Percentiles rank a stretch among this genome's conserved stretches.
Conservation (phyloP, 2,888 invertebrate genomes). For the Mechanitis mazaeus region DNA sequence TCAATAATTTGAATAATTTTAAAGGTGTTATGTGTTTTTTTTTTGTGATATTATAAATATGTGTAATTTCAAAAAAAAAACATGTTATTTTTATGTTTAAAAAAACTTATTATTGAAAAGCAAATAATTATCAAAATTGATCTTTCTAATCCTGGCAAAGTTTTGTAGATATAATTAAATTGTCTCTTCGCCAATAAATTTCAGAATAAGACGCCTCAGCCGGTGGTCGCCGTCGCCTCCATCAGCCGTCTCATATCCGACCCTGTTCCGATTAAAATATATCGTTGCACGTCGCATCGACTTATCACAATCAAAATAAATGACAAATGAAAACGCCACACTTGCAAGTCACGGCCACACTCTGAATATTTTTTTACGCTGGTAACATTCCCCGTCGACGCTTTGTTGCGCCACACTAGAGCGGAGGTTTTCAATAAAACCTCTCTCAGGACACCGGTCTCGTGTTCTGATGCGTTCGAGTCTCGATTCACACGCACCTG, state of each 20-base stretch:
- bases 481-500: constrained; percentile 70
- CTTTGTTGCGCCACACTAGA: constrained; percentile 63
- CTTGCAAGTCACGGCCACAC: constrained; percentile 68
- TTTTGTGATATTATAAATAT: neutral
- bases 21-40: neutral
- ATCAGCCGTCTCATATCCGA: constrained; percentile 22
- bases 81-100: neutral
- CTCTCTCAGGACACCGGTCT: constrained; percentile 60
- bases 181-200: neutral
- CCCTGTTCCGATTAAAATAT: constrained; percentile 49
- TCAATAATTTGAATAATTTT: neutral
- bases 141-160: no score
- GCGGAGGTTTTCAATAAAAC: constrained; percentile 67
- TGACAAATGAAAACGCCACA: constrained; percentile 73
- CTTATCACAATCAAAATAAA: constrained; percentile 77
- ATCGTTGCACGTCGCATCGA: constrained; percentile 51
- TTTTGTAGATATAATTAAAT: neutral
- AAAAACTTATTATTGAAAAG: no score
- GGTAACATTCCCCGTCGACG: constrained; percentile 57
- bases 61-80: no score
- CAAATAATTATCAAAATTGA: no score
- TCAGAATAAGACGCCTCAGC: constrained; percentile 5
- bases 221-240: constrained; percentile 31
- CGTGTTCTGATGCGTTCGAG: constrained; percentile 41
- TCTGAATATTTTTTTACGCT: constrained; percentile 53